These are phyloP conservation scores for Lycorma delicatula DNA, from an alignment of 1,140 invertebrate species.

Conservation along the genomic window DNA sequence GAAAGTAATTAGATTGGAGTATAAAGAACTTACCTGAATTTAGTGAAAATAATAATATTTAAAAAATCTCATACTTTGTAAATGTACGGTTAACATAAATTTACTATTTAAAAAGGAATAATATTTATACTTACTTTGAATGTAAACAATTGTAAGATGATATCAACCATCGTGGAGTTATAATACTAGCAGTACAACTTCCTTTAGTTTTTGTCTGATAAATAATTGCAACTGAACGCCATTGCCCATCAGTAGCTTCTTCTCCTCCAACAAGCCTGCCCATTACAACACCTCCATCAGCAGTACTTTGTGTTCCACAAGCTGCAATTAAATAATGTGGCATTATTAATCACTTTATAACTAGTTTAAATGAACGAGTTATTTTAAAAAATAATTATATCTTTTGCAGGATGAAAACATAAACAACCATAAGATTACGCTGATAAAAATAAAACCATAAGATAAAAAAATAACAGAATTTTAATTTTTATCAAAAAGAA, in stretches of 20 bases:
- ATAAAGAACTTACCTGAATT: too few species aligned
- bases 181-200: constrained; percentile 48
- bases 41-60: too few species aligned
- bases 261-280: constrained; percentile 44
- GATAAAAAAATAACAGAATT: too few species aligned
- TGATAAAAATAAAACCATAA: too few species aligned
- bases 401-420: too few species aligned
- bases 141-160: constrained; percentile 49
- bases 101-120: too few species aligned
- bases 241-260: constrained; percentile 42
- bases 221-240: constrained; percentile 47
- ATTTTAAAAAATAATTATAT: too few species aligned
- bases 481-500: too few species aligned
- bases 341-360: not conserved
- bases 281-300: constrained; percentile 24
- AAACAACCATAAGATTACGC: too few species aligned
- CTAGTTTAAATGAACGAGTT: too few species aligned
- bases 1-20: too few species aligned
- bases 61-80: not conserved
- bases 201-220: constrained; percentile 43
- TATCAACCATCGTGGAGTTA: constrained; percentile 47
- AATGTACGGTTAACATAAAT: constrained; percentile 8
- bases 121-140: constrained; percentile 37
- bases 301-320: constrained; percentile 32
- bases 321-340: constrained; percentile 22